Conservation (phyloP, 1,140 invertebrate genomes). For the Watersipora subatra region DNA sequence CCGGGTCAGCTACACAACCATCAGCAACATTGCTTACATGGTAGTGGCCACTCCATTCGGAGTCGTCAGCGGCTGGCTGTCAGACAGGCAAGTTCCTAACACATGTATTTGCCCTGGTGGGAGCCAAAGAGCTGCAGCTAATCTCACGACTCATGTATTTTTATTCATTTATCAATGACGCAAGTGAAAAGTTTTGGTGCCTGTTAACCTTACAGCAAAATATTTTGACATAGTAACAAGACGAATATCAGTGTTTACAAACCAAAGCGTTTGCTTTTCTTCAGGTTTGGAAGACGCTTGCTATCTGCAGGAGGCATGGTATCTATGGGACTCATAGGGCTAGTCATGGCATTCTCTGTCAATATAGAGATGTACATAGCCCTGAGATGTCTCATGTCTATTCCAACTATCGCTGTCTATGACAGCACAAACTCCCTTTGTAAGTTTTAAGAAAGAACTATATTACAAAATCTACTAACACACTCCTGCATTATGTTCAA, state of each 20-base stretch:
- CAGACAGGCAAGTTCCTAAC: background rate
- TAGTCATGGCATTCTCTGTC: background rate
- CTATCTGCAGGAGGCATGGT: background rate
- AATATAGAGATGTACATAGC: background rate
- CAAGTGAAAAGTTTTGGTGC: too few relatives aligned
- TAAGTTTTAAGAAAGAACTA: too few relatives aligned
- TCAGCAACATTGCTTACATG: background rate
- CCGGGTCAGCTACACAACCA: background rate
- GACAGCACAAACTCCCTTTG: background rate
- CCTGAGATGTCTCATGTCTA: background rate
- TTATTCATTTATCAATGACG: too few relatives aligned
- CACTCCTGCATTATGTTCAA: too few relatives aligned
- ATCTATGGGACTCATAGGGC: background rate
- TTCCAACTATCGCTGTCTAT: background rate
- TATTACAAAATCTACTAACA: too few relatives aligned
- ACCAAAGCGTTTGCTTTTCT: background rate
- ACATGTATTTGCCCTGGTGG: too few relatives aligned
- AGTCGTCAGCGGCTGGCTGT: background rate
- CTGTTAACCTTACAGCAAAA: too few relatives aligned
- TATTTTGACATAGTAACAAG: too few relatives aligned
- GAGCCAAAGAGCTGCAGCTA: too few relatives aligned
- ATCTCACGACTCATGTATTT: too few relatives aligned
- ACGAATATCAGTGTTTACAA: too few relatives aligned
- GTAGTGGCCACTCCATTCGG: background rate
- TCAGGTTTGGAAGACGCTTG: background rate